These are phyloP conservation scores for Cheirogaleus medius DNA, from an alignment of 2,113 vertebrate species.

Conservation along the genomic window DNA sequence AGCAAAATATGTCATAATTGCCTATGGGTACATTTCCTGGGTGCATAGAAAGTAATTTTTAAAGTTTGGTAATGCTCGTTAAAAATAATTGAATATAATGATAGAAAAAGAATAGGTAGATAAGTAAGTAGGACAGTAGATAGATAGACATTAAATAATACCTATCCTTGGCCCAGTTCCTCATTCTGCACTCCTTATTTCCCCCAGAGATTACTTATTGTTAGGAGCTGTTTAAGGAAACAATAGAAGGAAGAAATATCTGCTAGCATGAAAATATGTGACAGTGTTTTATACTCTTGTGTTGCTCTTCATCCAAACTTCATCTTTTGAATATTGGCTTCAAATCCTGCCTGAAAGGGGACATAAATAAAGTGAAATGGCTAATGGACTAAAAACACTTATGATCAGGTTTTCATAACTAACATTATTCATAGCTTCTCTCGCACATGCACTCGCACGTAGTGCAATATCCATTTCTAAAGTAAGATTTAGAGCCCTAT, in stretches of 20 bases:
- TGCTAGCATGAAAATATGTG: conserved; percentile 73
- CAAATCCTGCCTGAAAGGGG: conserved; percentile 81
- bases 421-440: conserved; percentile 86
- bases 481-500: conserved; percentile 88
- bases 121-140: background rate
- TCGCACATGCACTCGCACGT: conserved; percentile 68
- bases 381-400: conserved; percentile 88
- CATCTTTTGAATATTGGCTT: conserved; percentile 83
- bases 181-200: conserved; percentile 25
- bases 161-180: background rate
- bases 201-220: conserved; percentile 61
- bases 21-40: background rate
- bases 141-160: background rate
- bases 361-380: conserved; percentile 87
- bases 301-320: conserved; percentile 81
- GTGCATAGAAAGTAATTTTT: background rate
- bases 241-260: conserved; percentile 69
- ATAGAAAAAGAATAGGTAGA: conserved; percentile 31
- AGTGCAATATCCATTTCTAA: conserved; percentile 84
- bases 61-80: conserved; percentile 53
- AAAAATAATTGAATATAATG: conserved; percentile 70
- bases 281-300: conserved; percentile 82
- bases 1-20: background rate
- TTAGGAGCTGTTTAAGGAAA: conserved; percentile 66
- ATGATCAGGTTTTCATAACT: conserved; percentile 87